These are phyloP conservation scores for Perodicticus potto DNA, from an alignment of 2,797 vertebrate genomes.

Conservation along the genomic window DNA sequence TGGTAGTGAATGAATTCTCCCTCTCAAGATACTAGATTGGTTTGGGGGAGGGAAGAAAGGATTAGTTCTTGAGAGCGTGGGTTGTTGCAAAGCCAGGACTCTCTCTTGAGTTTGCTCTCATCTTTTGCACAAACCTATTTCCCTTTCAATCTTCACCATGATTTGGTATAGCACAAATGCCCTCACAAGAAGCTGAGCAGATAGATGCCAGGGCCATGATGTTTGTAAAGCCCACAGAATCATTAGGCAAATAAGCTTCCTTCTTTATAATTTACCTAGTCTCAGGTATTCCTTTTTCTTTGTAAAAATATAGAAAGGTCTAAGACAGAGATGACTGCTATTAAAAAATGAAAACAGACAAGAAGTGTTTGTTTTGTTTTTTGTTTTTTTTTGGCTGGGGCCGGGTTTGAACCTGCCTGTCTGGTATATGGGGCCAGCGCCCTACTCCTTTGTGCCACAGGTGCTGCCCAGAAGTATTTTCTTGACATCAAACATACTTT, in stretches of 20 bases:
- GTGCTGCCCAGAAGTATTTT: background rate
- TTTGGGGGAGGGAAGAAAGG: background rate
- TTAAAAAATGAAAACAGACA: background rate
- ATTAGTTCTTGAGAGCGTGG: background rate
- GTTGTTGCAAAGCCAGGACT: background rate
- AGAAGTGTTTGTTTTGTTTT: background rate
- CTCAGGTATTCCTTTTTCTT: background rate
- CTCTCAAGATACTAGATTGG: background rate
- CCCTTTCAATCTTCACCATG: background rate
- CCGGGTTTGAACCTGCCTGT: too few relatives aligned
- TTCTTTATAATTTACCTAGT: background rate
- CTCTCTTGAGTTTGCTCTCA: background rate
- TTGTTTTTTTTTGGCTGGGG: too few relatives aligned
- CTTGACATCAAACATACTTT: background rate
- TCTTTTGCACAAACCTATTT: too few relatives aligned
- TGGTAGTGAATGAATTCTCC: background rate
- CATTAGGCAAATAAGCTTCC: background rate
- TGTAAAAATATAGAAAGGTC: background rate
- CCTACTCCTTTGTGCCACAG: too few relatives aligned
- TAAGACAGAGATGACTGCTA: background rate
- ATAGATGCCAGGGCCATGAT: background rate
- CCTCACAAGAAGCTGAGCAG: background rate
- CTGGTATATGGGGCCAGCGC: too few relatives aligned
- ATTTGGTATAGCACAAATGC: background rate
- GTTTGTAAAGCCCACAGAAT: background rate